Conservation (phyloP, 2,113 vertebrate species). For the Rhinoderma darwinii region DNA sequence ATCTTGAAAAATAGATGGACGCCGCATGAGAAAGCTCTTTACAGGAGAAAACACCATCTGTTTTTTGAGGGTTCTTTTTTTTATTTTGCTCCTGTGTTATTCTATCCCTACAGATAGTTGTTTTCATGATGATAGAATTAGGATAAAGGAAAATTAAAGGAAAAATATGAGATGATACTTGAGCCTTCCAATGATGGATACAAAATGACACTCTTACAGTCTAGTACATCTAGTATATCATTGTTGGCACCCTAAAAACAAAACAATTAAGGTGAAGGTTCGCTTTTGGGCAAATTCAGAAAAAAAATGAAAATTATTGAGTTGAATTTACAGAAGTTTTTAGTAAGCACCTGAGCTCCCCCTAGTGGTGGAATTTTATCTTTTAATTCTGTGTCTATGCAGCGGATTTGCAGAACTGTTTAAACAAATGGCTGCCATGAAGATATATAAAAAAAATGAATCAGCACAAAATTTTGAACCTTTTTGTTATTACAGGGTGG, state of each 20-base stretch:
- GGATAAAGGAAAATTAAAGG: background rate
- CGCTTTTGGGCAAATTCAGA: too few relatives aligned
- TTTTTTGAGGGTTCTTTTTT: background rate
- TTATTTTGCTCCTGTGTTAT: background rate
- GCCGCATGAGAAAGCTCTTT: background rate
- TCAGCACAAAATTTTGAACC: too few relatives aligned
- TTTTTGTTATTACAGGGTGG: too few relatives aligned
- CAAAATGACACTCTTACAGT: background rate
- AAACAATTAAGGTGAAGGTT: background rate
- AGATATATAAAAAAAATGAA: too few relatives aligned
- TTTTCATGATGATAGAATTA: background rate
- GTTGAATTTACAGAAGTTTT: too few relatives aligned
- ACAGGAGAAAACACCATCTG: constrained; percentile 31
- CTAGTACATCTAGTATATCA: background rate
- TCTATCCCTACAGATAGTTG: background rate
- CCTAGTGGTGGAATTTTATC: too few relatives aligned
- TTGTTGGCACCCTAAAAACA: background rate
- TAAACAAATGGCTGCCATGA: too few relatives aligned
- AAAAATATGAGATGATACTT: background rate
- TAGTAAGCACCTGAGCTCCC: too few relatives aligned
- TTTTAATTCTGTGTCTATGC: too few relatives aligned
- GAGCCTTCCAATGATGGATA: background rate
- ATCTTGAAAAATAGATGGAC: constrained; percentile 3
- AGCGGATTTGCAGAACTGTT: too few relatives aligned
- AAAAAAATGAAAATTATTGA: too few relatives aligned